These are phyloP conservation scores for Nomada ruficornis DNA, from an alignment of 2,888 invertebrate genomes.

Conservation along the genomic window DNA sequence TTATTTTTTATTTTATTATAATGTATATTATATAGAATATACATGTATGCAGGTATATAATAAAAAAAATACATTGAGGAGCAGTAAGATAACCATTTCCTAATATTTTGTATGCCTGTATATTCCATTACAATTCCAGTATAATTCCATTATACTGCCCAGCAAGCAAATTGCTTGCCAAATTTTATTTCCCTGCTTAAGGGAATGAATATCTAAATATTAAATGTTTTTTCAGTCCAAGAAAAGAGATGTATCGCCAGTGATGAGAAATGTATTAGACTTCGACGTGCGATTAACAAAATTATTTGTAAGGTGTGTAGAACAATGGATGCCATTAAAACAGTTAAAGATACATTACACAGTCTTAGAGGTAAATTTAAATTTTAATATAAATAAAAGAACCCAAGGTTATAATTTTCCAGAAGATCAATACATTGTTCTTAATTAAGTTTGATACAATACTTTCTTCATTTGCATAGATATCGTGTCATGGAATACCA, in stretches of 20 bases:
- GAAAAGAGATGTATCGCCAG: constrained; percentile 78
- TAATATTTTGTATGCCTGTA: too few relatives aligned
- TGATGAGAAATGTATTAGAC: constrained; percentile 78
- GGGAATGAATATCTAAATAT: background rate
- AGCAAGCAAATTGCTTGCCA: background rate
- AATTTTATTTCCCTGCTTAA: background rate
- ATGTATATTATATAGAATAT: too few relatives aligned
- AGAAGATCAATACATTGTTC: background rate
- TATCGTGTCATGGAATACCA: constrained; percentile 94
- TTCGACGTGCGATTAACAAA: constrained; percentile 82
- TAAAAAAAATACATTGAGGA: too few relatives aligned
- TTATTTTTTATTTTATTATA: too few relatives aligned
- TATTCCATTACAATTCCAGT: too few relatives aligned
- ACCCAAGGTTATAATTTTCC: background rate
- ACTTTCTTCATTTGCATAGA: constrained; percentile 83
- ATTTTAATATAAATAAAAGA: background rate
- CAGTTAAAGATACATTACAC: constrained; percentile 84
- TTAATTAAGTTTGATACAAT: constrained; percentile 4
- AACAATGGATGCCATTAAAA: constrained; percentile 77
- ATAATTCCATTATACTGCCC: too few relatives aligned
- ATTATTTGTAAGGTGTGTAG: constrained; percentile 79
- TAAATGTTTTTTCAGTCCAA: constrained; percentile 38
- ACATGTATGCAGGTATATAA: too few relatives aligned
- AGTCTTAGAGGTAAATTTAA: constrained; percentile 84
- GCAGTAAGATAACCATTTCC: too few relatives aligned